These are phyloP conservation scores for Axea sp. DNA, from an alignment of 2,888 invertebrate species.

Conservation along the genomic window DNA sequence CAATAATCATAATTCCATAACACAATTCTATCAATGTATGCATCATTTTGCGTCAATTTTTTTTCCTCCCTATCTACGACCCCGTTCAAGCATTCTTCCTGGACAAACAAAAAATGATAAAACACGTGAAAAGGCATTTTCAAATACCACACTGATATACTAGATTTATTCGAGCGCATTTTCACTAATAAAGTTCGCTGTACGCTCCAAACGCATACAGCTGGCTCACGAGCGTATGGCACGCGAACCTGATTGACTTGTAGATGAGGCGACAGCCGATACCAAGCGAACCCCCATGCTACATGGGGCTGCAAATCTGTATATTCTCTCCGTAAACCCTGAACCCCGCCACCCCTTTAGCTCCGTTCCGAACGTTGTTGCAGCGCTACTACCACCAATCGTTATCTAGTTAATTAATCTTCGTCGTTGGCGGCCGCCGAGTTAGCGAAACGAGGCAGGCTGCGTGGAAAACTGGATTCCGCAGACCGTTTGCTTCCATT, in stretches of 20 bases:
- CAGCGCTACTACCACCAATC: constrained; percentile 53
- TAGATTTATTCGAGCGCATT: constrained; percentile 48
- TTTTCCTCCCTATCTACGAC: neutral
- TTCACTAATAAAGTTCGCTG: constrained; percentile 56
- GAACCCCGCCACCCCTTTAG: constrained; percentile 49
- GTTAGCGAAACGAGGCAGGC: constrained; percentile 44
- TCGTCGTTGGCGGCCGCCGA: constrained; percentile 68
- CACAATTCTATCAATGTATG: too few species aligned
- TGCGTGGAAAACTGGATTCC: constrained; percentile 52
- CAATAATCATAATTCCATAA: too few species aligned
- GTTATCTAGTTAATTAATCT: constrained; percentile 79
- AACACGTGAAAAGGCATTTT: constrained; percentile 16
- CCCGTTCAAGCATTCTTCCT: constrained; percentile 3
- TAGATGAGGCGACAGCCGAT: constrained; percentile 79
- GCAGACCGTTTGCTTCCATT: constrained; percentile 34
- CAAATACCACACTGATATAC: constrained; percentile 22
- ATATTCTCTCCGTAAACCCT: constrained; percentile 29
- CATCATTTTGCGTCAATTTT: neutral
- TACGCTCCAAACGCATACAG: constrained; percentile 54
- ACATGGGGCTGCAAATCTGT: constrained; percentile 45
- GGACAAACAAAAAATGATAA: constrained; percentile 14
- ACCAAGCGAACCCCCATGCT: constrained; percentile 63
- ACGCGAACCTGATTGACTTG: constrained; percentile 79
- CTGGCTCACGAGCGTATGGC: constrained; percentile 74
- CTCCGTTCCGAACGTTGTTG: constrained; percentile 33